Evolutionary conservation across 1,140 invertebrate genomes (phyloP), one percentile per base, ranked within the genome.

Genomic region (Trichogramma pretiosum): DNA sequence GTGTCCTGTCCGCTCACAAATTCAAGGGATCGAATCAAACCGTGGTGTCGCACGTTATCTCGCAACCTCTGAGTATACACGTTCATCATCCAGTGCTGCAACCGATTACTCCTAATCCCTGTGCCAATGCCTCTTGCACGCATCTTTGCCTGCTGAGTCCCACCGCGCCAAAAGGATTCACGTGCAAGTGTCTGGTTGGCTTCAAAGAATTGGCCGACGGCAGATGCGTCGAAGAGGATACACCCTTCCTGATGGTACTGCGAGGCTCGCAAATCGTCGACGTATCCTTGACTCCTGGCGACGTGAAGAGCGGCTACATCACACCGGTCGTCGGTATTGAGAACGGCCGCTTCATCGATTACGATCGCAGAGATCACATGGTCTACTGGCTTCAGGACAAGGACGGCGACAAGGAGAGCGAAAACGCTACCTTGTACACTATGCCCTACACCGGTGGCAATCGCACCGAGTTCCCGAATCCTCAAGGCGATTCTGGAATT

Each of bases 51-150:
- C 93, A 96, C 69, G 68, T 94, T 24, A 93, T 96, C 39, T 92
- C 89, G 3, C 92, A 96, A 70, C 93, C 93, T 0, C 72, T 97
- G 2, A 93, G 89, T 3, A 92, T 97, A 38, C 91, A 94, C 60
- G 91, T 95, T 1, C 87, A 93, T 59, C 93, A 98, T 71, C 87
- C 89, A 1, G 84, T 89, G 0, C 67, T 96, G n/a, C 93, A 98
- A 63, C 93, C 92, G 1, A 74, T 81, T n/a, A 77, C 77, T 16
- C 63, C 74, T 0, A 96, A 93, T 67, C 91, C 92, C 0, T 98
- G 94, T 63, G 70, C 67, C 35, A 78, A 82, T 46, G 78, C 82
- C 2, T 70, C 81, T 0, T 99, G 96, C 56, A 81, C 84, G 54
- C 94, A 99, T 60, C 67, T 99, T 2, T 99, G 96, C 70, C 72